Evolutionary conservation across 92 coral and sea anemone genomes (phyloP), one percentile per base, ranked within the genome.

Genomic region (Palythoa grandis): DNA sequence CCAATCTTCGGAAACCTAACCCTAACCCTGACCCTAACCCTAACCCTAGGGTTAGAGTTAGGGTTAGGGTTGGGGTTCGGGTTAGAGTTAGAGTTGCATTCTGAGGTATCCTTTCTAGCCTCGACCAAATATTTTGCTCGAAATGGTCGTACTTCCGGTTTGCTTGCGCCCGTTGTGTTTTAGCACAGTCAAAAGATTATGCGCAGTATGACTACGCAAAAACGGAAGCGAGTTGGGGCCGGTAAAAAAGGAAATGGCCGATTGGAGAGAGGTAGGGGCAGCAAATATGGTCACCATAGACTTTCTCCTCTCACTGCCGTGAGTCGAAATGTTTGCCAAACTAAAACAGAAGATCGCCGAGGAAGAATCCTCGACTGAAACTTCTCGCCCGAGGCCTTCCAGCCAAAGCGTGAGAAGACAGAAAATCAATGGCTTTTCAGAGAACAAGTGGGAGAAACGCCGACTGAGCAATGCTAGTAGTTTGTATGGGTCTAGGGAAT

Each of bases 291-390:
- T 40, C 60, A 54, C 60, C 61, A 6, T 10, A 37, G 35, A 14
- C 68, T 7, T 24, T 88, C 23, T 88, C 76, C 66, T 82, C 52
- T 60, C 53, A 2, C 65, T 52, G 67, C 71, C 84, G 52, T 85
- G 23, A 40, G 24, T 38, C 29, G 63, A 54, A 82, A 97, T 97
- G 99, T 97, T 97, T 89, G 93, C 97, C 40, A 95, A 95, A 84
- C 93, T 97, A 77, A 97, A 97, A 89, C 97, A 97, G 89, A 97
- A 95, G 88, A 93, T 97, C 75, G 99, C 98, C 87, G 98, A 97
- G 88, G 98, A 97, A 87, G 99, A 94, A 80, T 91, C 89, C 52
- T 93, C 95, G 83, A 72, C 93, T 52, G 98, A 96, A 85, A 87
- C 90, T 6, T 88, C 90, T 70, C 91, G 89, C 6, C 92, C 98